A percentile compares a stretch with the other conserved stretches of the same genome.
Conservation (phyloP, 2,113 vertebrate species). For the Podarcis cretensis region DNA sequence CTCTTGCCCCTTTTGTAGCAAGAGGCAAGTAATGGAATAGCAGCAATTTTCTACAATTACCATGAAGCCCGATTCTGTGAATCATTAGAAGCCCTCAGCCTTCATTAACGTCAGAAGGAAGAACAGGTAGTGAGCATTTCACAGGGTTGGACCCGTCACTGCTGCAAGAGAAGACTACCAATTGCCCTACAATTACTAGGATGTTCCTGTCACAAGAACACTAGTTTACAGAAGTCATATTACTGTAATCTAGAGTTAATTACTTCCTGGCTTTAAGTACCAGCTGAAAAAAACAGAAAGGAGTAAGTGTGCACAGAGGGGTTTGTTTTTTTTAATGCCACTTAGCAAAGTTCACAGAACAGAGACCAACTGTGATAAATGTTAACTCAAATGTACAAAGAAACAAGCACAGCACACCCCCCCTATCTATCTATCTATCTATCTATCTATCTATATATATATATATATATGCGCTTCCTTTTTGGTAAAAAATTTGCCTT, state of each 20-base stretch:
- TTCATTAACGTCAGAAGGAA: background rate
- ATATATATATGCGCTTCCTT: background rate
- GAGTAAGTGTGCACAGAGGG: rapidly evolving
- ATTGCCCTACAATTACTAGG: background rate
- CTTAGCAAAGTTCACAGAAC: background rate
- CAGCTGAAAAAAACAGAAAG: background rate
- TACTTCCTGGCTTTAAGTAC: slow-evolving; percentile 25
- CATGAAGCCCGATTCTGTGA: rapidly evolving
- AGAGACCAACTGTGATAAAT: background rate
- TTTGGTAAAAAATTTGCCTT: background rate
- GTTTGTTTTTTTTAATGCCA: background rate
- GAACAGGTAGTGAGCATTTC: rapidly evolving
- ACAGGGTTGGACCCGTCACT: rapidly evolving
- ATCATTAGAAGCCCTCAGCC: background rate
- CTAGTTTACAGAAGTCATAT: slow-evolving; percentile 13
- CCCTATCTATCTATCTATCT: too few relatives aligned
- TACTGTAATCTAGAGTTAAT: slow-evolving; percentile 11
- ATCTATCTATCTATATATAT: too few relatives aligned
- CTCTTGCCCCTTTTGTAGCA: background rate
- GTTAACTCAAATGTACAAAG: background rate
- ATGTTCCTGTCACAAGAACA: slow-evolving; percentile 8
- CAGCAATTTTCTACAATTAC: background rate
- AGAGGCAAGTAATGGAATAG: background rate
- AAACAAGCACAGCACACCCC: background rate
- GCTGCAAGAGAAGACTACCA: background rate